These are phyloP conservation scores for Hypomecis punctinalis DNA, from an alignment of 2,888 invertebrate genomes.

Conservation along the genomic window DNA sequence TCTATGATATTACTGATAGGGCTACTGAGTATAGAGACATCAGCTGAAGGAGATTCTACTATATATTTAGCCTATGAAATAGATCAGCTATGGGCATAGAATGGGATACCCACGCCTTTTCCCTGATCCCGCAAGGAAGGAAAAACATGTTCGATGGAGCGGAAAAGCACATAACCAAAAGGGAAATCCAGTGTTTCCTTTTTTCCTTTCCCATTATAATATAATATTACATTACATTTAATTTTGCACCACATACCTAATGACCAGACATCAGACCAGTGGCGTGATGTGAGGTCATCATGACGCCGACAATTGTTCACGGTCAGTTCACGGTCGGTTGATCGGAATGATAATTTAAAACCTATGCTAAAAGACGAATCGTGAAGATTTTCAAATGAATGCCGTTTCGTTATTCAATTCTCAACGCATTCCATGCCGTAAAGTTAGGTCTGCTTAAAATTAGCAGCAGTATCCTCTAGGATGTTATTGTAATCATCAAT, in stretches of 20 bases:
- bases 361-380: conserved; percentile 33
- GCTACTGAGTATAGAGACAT: too few species aligned
- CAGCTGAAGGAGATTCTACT: too few species aligned
- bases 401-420: conserved; percentile 15
- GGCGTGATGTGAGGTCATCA: conserved; percentile 44
- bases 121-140: too few species aligned
- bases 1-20: too few species aligned
- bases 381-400: conserved; percentile 29
- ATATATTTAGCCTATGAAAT: too few species aligned
- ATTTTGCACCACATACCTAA: not conserved
- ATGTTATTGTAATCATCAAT: not conserved
- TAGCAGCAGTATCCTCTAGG: not conserved
- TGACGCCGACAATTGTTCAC: conserved; percentile 41
- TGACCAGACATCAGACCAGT: conserved; percentile 30
- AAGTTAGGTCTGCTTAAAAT: not conserved
- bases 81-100: too few species aligned
- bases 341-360: conserved; percentile 32
- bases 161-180: not conserved
- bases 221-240: not conserved
- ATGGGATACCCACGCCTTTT: too few species aligned
- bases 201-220: not conserved
- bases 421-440: not conserved
- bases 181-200: not conserved
- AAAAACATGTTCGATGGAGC: too few species aligned
- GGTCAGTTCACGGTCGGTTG: conserved; percentile 48